Conservation (phyloP, 2,888 invertebrate genomes). For the Thymelicus sylvestris region DNA sequence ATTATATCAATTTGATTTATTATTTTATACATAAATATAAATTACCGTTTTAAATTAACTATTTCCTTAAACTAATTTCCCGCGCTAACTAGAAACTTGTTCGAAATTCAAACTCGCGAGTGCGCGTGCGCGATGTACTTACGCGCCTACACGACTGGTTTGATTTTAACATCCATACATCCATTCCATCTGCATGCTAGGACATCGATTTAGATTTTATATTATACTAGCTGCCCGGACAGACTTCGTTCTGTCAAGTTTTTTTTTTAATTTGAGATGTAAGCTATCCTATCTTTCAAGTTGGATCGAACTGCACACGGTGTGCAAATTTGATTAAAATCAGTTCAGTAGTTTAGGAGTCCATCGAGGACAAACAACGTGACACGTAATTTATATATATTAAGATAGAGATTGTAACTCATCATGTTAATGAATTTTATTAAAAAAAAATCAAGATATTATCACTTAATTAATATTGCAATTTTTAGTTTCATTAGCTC, state of each 20-base stretch:
- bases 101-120: conserved; percentile 42
- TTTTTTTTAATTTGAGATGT: no score
- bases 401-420: no score
- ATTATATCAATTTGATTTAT: neutral
- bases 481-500: no score
- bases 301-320: no score
- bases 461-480: no score
- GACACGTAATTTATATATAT: no score
- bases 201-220: neutral
- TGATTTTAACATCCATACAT: conserved; percentile 33
- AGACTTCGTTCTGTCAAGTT: no score
- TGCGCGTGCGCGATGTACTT: conserved; percentile 72
- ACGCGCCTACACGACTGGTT: conserved; percentile 68
- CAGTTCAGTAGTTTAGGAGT: no score
- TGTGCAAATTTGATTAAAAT: no score
- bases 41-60: conserved; percentile 23
- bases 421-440: neutral
- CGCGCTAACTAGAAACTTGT: conserved; percentile 46
- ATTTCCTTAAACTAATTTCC: conserved; percentile 43
- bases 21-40: neutral
- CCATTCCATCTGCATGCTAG: neutral
- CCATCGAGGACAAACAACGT: no score
- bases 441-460: neutral
- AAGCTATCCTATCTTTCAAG: no score
- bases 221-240: no score